These are phyloP conservation scores for Planiliza haematocheilus DNA, from an alignment of 2,113 vertebrate genomes.

Conservation along the genomic window DNA sequence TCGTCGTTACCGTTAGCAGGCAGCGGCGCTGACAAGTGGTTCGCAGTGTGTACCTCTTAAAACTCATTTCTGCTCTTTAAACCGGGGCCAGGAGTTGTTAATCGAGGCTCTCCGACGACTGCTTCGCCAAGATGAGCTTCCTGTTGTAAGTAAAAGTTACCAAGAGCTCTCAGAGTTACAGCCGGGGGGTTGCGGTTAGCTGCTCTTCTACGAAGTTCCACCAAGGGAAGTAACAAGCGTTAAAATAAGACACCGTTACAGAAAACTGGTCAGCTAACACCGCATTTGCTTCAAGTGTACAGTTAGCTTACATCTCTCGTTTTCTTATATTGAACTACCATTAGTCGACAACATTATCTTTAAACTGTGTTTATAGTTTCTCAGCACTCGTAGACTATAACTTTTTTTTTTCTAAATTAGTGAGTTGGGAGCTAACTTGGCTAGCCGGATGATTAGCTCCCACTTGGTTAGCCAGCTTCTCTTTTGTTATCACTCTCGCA, in stretches of 20 bases:
- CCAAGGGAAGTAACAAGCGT: slow-evolving; percentile 56
- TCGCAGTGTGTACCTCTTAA: not conserved
- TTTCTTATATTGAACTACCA: fast-evolving
- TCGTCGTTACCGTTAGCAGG: slow-evolving; percentile 39
- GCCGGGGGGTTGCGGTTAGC: slow-evolving; percentile 52
- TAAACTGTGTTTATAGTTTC: not conserved
- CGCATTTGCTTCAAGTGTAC: not conserved
- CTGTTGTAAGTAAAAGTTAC: slow-evolving; percentile 82
- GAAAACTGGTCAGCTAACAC: not conserved
- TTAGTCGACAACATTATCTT: not conserved
- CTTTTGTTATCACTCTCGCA: not conserved
- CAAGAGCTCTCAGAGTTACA: slow-evolving; percentile 19
- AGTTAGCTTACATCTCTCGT: fast-evolving
- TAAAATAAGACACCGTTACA: slow-evolving; percentile 34
- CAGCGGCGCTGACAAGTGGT: slow-evolving; percentile 20
- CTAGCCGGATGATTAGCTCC: slow-evolving; percentile 24
- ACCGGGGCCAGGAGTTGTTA: not conserved
- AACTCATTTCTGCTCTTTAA: not conserved
- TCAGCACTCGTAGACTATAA: not conserved
- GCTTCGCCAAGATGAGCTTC: slow-evolving; percentile 83
- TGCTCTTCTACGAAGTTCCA: slow-evolving; percentile 52
- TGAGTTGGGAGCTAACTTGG: slow-evolving; percentile 13
- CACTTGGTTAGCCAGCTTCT: not conserved
- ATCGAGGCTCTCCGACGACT: slow-evolving; percentile 23
- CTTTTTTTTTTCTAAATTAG: slow-evolving; percentile 23